phyloP scores from a whole-genome alignment of 1,140 invertebrate genomes.

The Drosophila rufa region DNA sequence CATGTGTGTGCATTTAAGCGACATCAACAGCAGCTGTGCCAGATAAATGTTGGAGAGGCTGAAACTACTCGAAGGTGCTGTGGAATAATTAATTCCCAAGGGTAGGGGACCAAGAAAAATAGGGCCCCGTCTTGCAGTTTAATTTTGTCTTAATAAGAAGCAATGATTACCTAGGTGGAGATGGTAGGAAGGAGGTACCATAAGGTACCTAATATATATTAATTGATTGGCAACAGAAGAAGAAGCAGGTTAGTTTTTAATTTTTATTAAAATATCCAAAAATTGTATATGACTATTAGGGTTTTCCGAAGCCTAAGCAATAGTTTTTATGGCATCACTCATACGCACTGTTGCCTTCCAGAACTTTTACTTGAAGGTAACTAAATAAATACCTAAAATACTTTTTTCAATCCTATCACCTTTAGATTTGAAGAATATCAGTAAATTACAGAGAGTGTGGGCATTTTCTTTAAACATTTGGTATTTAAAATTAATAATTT shows the following conservation, averaged over 20 bases:
- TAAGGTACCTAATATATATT: neutral
- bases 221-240: neutral
- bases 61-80: neutral
- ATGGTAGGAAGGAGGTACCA: neutral
- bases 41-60: constrained; percentile 3
- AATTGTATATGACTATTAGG: too few relatives aligned
- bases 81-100: neutral
- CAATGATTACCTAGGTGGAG: neutral
- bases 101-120: neutral
- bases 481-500: too few relatives aligned
- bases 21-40: constrained; percentile 30
- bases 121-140: neutral
- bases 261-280: neutral
- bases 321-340: neutral
- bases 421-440: too few relatives aligned
- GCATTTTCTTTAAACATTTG: too few relatives aligned
- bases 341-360: neutral
- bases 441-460: neutral
- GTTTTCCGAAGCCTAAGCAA: neutral
- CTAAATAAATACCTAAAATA: neutral
- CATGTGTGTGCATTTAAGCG: constrained; percentile 28
- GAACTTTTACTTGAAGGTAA: neutral
- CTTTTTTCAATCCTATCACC: neutral
- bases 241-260: neutral
- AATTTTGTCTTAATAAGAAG: neutral